Base-by-base conservation (phyloP, 30 jellyfish, hydroid and myxozoan genomes). In the Turritopsis rubra region DNA sequence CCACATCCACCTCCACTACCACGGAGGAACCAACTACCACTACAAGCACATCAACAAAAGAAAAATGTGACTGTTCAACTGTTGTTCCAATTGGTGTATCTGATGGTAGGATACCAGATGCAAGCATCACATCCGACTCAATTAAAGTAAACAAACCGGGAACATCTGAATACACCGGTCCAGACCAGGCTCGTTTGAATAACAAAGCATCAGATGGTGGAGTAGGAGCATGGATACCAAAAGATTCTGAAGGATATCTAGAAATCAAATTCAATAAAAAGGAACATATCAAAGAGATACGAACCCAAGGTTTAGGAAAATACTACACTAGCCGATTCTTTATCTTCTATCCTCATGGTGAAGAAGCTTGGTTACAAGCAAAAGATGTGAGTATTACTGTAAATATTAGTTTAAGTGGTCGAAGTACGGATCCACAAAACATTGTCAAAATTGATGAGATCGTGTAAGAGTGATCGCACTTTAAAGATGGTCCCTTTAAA, bases 101-200 rank as follows among this genome's bases (percentile, higher is more conserved):
- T 21, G 82, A 74, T 9, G 71, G 82, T 0, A 26, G 54, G 24
- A 74, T 24, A 23, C n/a, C 82, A 7, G 82, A 74, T 74, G 82
- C 0, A 74, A 74, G 60, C 23, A 29, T 74, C n/a, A 28, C 24
- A 1, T 7, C 65, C 24, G 54, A 74, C 82, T 74, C 82, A 30
- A 24, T 74, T 1, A 24, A 24, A 74, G 82, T 74, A 21, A 74
- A 26, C 23, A 17, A 16, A 26, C 82, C 82, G 0, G 82, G 82
- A 74, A 26, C 82, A 9, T 77, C 85, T 65, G 54, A 24, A 26
- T 17, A 74, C 82, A 74, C 82, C n/a, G 82, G 82, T 9, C 82
- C 82, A 16, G 82, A 26, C 9, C 82, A 74, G 21, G 82, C 82
- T 74, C 52, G 82, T 26, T 74, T 74, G 72, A 74, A 74, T 52